Base-by-base conservation (phyloP, 2,888 invertebrate species). In the Apamea epomidion region DNA sequence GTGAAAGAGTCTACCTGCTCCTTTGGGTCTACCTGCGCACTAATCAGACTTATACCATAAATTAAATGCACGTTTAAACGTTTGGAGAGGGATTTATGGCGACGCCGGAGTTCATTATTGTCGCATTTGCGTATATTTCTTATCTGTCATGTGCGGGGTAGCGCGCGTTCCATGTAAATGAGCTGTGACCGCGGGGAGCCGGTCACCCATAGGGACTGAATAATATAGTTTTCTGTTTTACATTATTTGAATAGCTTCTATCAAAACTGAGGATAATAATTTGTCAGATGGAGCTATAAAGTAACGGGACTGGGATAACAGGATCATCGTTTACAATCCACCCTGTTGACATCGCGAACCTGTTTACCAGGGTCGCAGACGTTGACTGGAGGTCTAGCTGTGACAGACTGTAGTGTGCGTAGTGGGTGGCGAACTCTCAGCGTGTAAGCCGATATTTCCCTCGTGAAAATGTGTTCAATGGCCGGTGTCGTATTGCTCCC, bases 391-490 rank as follows among this genome's bases (percentile, higher is more conserved):
- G 92, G 90, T 92, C 88, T 91, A 92, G 91, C 91, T 91, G 88
- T 89, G 87, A 91, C 91, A 91, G 91, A 88, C 82, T 85, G 80
- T 87, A 90, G 89, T 87, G 90, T 90, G 90, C 94, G 92, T 93
- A 94, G 96, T 96, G 96, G 96, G 96, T 96, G 97, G 96, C 94
- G 93, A 91, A 90, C 92, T 91, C 92, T 92, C 91, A 78, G 87
- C 90, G 91, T 93, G 97, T 96, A 96, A 97, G 92, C 93, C 94
- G 97, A 97, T 97, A 96, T 96, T 96, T 95, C 95, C 95, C 95
- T 94, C 95, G 94, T 95, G 96, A 93, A 97, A 96, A 96, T 95
- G 92, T 92, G 94, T 95, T 96, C 95, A 96, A 96, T 95, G 94
- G 94, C 89, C 92, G 96, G 96, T 96, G 94, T 97, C 96, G 94